Base-by-base conservation (phyloP, 2,113 vertebrate genomes). In the Blennius ocellaris region DNA sequence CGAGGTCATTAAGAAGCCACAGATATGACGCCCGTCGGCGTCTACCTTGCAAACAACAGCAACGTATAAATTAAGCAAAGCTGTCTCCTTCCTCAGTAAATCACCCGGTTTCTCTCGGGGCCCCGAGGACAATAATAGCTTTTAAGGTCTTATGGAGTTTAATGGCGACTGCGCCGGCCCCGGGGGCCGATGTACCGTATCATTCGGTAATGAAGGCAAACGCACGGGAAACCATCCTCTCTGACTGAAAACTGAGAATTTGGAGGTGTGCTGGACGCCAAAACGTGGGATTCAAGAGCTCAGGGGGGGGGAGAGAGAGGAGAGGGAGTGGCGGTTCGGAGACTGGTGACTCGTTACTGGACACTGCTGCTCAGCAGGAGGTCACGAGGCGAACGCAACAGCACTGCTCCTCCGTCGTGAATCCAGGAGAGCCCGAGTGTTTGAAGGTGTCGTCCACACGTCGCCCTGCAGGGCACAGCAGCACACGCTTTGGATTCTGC, bases 101-200 rank as follows among this genome's bases (percentile, higher is more conserved):
- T 89, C 76, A 86, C 76, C n/a, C 30, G 77, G 81, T 90, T 78
- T 57, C 54, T 63, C 54, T 66, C 59, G 21, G 21, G 71, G 41
- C 54, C 62, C 49, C n/a, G 8, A 79, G 67, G 48, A 61, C 57
- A 83, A 87, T 85, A 39, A 88, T 74, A 79, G 81, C 73, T 74
- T 69, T 85, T 76, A 87, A 61, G 2, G 54, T 83, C 48, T 71
- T 57, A 5, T 45, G 36, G 47, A 21, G 62, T 68, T 81, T 41
- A 79, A 73, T 61, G 49, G 76, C 69, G 65, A 83, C 21, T 57
- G 48, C 62, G 51, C 51, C 57, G 55, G 61, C 37, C 16, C 14
- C 55, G 69, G 53, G 77, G 63, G 8, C 30, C 30, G 44, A 6
- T 81, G n/a, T 52, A 48, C 15, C 76, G 38, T 38, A 9, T 53